Percentiles rank a stretch among this genome's conserved stretches.
Evolutionary conservation across 2,797 vertebrate genomes (phyloP).

Genomic region (Microctenopoma lineatum): DNA sequence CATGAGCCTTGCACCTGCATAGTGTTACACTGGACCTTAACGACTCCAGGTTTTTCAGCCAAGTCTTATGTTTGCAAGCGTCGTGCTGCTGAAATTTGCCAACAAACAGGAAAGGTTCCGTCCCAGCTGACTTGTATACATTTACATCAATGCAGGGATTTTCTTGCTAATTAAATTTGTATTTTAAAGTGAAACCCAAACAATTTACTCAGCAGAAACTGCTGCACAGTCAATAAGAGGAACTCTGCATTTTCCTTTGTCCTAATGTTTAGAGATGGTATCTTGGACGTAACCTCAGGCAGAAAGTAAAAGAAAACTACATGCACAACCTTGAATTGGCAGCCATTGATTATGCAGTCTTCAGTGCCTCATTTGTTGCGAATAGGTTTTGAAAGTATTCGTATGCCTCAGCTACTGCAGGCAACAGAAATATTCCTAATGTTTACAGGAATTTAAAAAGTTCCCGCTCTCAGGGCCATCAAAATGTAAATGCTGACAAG

Average conservation of each 20-base stretch:
- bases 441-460: slow-evolving; percentile 42
- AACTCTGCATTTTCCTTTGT: neutral
- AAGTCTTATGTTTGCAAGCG: slow-evolving; percentile 34
- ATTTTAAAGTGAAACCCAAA: neutral
- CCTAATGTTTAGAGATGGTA: neutral
- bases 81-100: slow-evolving; percentile 11
- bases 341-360: slow-evolving; percentile 4
- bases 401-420: slow-evolving; percentile 22
- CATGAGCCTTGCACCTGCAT: slow-evolving; percentile 85
- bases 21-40: slow-evolving; percentile 81
- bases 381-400: slow-evolving; percentile 35
- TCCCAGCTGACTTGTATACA: neutral
- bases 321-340: neutral
- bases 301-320: neutral
- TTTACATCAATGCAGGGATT: neutral
- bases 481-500: slow-evolving; percentile 49
- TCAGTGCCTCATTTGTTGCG: slow-evolving; percentile 33
- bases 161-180: neutral
- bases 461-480: slow-evolving; percentile 14
- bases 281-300: slow-evolving; percentile 1
- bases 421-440: slow-evolving; percentile 7
- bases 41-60: slow-evolving; percentile 26
- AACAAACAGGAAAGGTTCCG: slow-evolving; percentile 14
- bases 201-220: neutral
- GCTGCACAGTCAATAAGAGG: slow-evolving; percentile 1